phyloP scores from a whole-genome alignment of 2,888 invertebrate species.

The Heliconius hortense region DNA sequence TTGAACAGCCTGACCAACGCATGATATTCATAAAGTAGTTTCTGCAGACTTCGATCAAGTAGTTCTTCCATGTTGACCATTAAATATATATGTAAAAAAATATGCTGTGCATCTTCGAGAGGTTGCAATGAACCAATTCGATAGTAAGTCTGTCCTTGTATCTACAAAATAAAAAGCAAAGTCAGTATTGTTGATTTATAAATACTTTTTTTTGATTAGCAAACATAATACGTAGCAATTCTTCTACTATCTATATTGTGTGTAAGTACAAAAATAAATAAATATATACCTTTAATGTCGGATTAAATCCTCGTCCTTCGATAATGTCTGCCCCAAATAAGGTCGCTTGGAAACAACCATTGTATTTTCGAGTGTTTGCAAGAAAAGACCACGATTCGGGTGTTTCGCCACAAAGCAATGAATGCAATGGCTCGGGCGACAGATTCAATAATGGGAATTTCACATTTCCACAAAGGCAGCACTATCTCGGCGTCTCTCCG shows the following conservation, averaged over 20 bases:
- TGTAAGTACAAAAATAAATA: too few relatives aligned
- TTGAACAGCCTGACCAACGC: constrained; percentile 5
- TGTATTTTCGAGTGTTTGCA: constrained; percentile 52
- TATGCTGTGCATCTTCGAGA: too few relatives aligned
- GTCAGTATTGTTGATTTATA: too few relatives aligned
- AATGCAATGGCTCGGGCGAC: constrained; percentile 42
- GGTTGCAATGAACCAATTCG: too few relatives aligned
- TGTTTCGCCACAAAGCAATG: constrained; percentile 48
- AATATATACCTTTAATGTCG: constrained; percentile 45
- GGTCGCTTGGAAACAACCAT: constrained; percentile 54
- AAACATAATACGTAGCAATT: too few relatives aligned
- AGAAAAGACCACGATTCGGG: constrained; percentile 53
- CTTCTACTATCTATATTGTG: too few relatives aligned
- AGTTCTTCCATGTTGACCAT: constrained; percentile 34
- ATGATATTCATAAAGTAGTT: constrained; percentile 42
- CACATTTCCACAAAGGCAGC: constrained; percentile 48
- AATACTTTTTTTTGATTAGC: too few relatives aligned
- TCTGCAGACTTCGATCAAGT: constrained; percentile 46
- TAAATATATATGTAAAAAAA: too few relatives aligned
- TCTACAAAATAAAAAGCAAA: too few relatives aligned
- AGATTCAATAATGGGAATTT: constrained; percentile 46
- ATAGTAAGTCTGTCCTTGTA: too few relatives aligned
- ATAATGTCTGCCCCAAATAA: constrained; percentile 53
- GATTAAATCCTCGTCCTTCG: constrained; percentile 49
- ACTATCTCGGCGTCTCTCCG: constrained; percentile 48